Evolutionary conservation across 2,797 vertebrate genomes (phyloP).

Genomic region (Schizopygopsis pylzovi): DNA sequence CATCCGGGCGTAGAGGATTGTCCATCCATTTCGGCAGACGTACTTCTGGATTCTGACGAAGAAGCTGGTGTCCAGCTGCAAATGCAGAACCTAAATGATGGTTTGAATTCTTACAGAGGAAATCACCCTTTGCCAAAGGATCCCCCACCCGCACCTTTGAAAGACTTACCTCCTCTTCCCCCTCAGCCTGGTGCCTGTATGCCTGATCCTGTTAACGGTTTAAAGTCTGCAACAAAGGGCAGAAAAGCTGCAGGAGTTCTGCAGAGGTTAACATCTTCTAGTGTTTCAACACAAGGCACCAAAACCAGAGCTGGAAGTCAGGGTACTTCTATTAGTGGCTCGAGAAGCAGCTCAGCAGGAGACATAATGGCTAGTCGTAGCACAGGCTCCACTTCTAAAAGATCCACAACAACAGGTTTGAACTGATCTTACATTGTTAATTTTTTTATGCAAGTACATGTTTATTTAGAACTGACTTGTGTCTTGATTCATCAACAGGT

Average conservation of each 20-base stretch:
- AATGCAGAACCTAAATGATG: constrained; percentile 65
- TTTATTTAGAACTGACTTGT: not conserved
- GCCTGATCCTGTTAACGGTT: constrained; percentile 79
- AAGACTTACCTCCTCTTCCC: constrained; percentile 84
- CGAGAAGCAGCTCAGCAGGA: constrained; percentile 55
- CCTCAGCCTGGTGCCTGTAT: constrained; percentile 88
- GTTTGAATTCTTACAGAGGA: constrained; percentile 59
- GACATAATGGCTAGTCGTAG: constrained; percentile 64
- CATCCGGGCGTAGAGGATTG: constrained; percentile 83
- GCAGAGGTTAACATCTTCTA: constrained; percentile 59
- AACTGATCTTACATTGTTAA: not conserved
- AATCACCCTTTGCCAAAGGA: constrained; percentile 74
- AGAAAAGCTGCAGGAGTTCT: constrained; percentile 67
- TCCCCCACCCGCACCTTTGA: constrained; percentile 83
- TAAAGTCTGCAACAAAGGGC: constrained; percentile 65
- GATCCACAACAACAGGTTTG: constrained; percentile 58
- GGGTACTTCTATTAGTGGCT: constrained; percentile 63
- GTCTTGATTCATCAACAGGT: constrained; percentile 39
- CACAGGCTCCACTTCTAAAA: constrained; percentile 62
- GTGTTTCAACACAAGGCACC: constrained; percentile 25
- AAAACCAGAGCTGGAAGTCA: constrained; percentile 71
- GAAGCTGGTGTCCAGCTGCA: constrained; percentile 70
- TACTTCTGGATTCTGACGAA: constrained; percentile 86
- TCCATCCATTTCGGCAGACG: constrained; percentile 84
- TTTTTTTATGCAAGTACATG: not conserved